Base-by-base conservation (phyloP, 1,140 invertebrate genomes). In the Hesperophylax magnus region DNA sequence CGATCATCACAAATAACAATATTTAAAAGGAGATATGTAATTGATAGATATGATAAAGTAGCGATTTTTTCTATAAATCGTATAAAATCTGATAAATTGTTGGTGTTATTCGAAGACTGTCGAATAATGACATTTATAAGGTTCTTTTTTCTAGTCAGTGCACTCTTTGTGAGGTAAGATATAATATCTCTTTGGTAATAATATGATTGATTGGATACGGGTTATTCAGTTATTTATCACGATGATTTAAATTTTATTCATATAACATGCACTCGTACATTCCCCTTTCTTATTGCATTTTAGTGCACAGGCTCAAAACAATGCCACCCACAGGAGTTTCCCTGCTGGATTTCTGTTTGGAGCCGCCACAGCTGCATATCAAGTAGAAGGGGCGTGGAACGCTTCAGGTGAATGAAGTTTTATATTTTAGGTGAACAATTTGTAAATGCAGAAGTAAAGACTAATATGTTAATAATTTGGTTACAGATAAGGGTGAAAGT, bases 351-450 rank as follows among this genome's bases (percentile, higher is more conserved):
- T 93, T 86, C 88, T 89, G 52, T 91, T 93, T 84, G 92, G 92
- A 31, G 88, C 90, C 15, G 88, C 91, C 9, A 91, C 92, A 77
- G 90, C 92, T 34, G 89, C 92, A 69, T 93, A 91, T 88, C 92
- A 93, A 88, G 90, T 92, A 71, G 92, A 93, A 88, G 92, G 92
- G 77, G 92, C 81, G 77, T 93, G 93, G 93, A 92, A 93, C 85
- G 88, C 84, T 83, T 90, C 89, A 86, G 91, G 91, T 92, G 89
- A 61, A 31, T 54, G 39, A 14, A 47, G 9, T 9, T 47, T 47
- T 47, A 47, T 11, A 47, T 2, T 47, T n/a, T n/a, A n/a, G n/a
- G n/a, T n/a, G n/a, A n/a, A n/a, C n/a, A n/a, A n/a, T n/a, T n/a
- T n/a, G n/a, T n/a, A 34, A 34, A 34, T 34, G 8, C 2, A 31